These are phyloP conservation scores for Sminthopsis crassicaudata DNA, from an alignment of 2,113 vertebrate species.

Conservation along the genomic window DNA sequence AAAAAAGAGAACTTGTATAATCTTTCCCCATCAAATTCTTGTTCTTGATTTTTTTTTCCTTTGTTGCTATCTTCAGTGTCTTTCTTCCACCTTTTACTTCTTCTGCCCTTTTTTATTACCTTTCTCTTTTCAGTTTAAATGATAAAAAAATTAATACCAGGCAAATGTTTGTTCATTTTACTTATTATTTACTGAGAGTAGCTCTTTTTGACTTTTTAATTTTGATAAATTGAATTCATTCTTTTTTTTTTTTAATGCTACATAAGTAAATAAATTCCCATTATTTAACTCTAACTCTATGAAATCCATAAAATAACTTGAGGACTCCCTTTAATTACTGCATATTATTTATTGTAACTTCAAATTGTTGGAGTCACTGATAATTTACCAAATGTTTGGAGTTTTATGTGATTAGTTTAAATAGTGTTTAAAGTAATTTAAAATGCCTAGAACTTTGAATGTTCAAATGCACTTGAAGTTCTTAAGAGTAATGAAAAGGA, in stretches of 20 bases:
- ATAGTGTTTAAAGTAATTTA: background rate
- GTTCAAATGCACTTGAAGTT: background rate
- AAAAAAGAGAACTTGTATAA: background rate
- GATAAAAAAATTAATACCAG: background rate
- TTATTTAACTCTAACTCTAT: background rate
- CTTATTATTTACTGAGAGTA: background rate
- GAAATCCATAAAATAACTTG: slow-evolving; percentile 42
- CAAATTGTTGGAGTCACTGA: background rate
- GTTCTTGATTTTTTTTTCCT: background rate
- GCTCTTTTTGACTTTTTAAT: background rate
- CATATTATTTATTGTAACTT: slow-evolving; percentile 12
- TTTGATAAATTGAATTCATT: slow-evolving; percentile 31
- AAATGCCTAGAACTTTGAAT: background rate
- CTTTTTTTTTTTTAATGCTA: background rate
- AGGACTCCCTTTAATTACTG: slow-evolving; percentile 54
- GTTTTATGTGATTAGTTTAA: background rate
- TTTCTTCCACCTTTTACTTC: background rate
- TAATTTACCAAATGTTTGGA: slow-evolving; percentile 16
- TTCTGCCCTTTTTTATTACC: background rate
- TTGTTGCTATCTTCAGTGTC: background rate
- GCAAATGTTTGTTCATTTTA: background rate
- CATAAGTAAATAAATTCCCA: background rate
- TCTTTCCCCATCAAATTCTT: background rate
- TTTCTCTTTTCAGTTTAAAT: background rate
- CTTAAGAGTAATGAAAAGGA: background rate